Percentiles rank a stretch among this genome's conserved stretches.
Evolutionary conservation across 2,113 vertebrate genomes (phyloP).

Genomic region (Myotis brandtii): DNA sequence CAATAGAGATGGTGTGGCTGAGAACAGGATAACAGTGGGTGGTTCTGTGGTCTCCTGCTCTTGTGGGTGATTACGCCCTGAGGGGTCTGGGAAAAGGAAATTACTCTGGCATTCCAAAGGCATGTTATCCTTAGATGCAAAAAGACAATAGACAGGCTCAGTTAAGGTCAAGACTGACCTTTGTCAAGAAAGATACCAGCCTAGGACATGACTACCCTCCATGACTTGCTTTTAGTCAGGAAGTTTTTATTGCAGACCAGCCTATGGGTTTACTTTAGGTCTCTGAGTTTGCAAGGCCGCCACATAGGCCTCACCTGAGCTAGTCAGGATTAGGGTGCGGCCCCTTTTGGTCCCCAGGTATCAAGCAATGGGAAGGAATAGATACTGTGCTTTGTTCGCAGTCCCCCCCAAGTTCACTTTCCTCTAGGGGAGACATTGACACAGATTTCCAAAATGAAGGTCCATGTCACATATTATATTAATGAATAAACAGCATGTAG

Average conservation of each 20-base stretch:
- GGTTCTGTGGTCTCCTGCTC: too few species aligned
- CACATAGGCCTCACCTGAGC: not conserved
- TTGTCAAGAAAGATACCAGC: not conserved
- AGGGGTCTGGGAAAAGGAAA: not conserved
- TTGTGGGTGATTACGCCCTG: too few species aligned
- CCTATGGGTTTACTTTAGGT: not conserved
- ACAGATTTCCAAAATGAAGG: not conserved
- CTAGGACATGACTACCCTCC: not conserved
- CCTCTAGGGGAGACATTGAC: not conserved
- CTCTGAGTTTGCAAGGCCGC: not conserved
- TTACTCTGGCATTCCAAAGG: not conserved
- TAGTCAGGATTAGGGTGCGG: not conserved
- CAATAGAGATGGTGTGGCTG: too few species aligned
- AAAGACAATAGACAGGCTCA: not conserved
- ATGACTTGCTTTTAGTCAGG: not conserved
- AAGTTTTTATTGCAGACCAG: not conserved
- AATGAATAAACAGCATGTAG: conserved; percentile 75
- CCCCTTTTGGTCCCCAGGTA: not conserved
- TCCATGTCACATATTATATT: conserved; percentile 9
- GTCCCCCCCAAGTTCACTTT: not conserved
- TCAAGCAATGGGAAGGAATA: not conserved
- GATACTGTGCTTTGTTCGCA: not conserved
- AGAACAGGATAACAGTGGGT: too few species aligned
- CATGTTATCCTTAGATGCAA: not conserved
- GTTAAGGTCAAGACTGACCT: not conserved